Evolutionary conservation across 2,888 invertebrate species (phyloP), one percentile per base, ranked within the genome.

Genomic region (Volucella bombylans): DNA sequence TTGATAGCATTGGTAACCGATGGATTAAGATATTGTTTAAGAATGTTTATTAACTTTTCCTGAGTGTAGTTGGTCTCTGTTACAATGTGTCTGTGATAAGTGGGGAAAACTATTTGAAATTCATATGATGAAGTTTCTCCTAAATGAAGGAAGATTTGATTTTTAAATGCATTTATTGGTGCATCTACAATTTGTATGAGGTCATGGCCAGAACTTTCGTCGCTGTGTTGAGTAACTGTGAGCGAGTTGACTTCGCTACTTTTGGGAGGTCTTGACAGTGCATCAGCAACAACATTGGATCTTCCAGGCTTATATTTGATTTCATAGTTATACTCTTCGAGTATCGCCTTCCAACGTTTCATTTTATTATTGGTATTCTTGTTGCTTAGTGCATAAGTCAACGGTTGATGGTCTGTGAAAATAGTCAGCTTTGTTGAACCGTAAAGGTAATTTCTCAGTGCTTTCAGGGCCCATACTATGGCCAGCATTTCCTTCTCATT

Each of bases 261-360:
- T 23, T 52, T 38, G 14, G 59, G 41, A n/a, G 45, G 65, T n/a
- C n/a, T n/a, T n/a, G n/a, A n/a, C n/a, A 86, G 64, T 1, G 78
- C 59, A 18, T 86, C 78, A 2, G 81, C 81, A 6, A 87, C 79
- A 2, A 79, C 52, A 10, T 87, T 86, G 0, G 82, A 52, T 43
- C 54, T 82, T 0, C 79, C 76, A 4, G 79, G 76, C 43, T 69
- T 79, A 49, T 85, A 82, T 11, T 41, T 55, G 8, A 82, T 9
- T 52, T 78, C 65, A 8, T 82, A 57, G 14, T 78, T 82, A 47
- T 79, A 86, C 45, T 87, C 86, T n/a, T 87, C 82, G 4, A 86
- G 50, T 12, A 73, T 79, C 8, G 72, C 54, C 39, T 87, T 87
- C 87, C 83, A 83, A 8, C 79, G 15, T 39, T 74, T 79, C 43